A percentile compares a stretch with the other conserved stretches of the same genome.
phyloP scores from a whole-genome alignment of 2,113 vertebrate species.

The Lycocorax pyrrhopterus region DNA sequence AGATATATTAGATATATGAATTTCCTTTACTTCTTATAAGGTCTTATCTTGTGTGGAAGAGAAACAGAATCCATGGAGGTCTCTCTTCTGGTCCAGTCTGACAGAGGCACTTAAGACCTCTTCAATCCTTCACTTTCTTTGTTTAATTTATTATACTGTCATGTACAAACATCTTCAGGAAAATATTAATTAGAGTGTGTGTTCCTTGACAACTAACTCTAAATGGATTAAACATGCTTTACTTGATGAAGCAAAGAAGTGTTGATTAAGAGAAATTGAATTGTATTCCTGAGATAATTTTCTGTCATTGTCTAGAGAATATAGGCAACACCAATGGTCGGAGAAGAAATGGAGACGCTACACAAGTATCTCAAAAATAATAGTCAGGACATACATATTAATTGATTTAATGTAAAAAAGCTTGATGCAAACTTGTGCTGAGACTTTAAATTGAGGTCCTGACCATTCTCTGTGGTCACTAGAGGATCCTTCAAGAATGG shows the following conservation, averaged over 20 bases:
- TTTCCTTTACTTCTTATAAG: neutral
- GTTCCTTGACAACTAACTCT: constrained; percentile 32
- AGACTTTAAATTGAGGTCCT: constrained; percentile 56
- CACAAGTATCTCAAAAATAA: constrained; percentile 28
- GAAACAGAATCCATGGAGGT: neutral
- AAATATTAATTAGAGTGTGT: constrained; percentile 62
- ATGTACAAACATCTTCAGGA: constrained; percentile 33
- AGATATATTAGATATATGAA: neutral
- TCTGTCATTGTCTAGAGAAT: constrained; percentile 31
- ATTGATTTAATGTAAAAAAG: constrained; percentile 53
- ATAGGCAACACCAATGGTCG: neutral
- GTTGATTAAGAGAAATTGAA: constrained; percentile 66
- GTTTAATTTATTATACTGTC: constrained; percentile 29
- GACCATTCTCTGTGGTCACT: constrained; percentile 47
- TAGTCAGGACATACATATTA: constrained; percentile 35
- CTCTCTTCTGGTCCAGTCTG: neutral
- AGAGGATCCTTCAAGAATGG: constrained; percentile 47
- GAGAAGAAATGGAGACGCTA: neutral
- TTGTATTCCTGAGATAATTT: constrained; percentile 61
- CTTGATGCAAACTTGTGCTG: constrained; percentile 43
- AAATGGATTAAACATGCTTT: constrained; percentile 46
- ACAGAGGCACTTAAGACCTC: neutral
- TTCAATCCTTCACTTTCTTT: neutral
- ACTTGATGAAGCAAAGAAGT: constrained; percentile 43
- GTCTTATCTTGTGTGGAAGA: neutral